These are phyloP conservation scores for Amyelois transitella DNA, from an alignment of 1,140 invertebrate genomes.

Conservation along the genomic window DNA sequence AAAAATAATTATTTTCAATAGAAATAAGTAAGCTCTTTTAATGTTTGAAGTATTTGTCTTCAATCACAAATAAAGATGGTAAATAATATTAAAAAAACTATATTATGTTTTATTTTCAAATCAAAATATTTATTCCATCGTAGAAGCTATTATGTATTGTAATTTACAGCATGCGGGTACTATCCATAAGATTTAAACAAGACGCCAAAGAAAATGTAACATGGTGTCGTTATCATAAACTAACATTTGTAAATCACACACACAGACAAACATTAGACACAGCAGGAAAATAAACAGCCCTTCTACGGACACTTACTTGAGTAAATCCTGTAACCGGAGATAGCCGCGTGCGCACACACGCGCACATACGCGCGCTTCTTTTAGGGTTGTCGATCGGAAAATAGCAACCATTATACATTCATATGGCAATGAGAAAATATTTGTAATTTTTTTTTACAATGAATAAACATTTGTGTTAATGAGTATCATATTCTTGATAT, in stretches of 20 bases:
- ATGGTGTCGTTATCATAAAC: slow-evolving; percentile 26
- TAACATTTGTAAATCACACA: slow-evolving; percentile 37
- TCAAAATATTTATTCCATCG: too few species aligned
- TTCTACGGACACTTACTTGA: slow-evolving; percentile 33
- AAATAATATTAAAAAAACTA: not conserved
- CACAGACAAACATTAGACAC: slow-evolving; percentile 23
- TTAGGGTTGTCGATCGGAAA: slow-evolving; percentile 5
- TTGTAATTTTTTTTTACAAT: too few species aligned
- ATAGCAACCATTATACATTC: not conserved
- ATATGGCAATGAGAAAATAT: too few species aligned
- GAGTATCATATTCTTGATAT: too few species aligned
- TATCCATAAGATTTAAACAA: slow-evolving; percentile 16
- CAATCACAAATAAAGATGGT: not conserved
- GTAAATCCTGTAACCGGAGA: slow-evolving; percentile 33
- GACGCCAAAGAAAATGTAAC: slow-evolving; percentile 17
- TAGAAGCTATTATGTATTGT: slow-evolving; percentile 2
- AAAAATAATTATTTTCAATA: too few species aligned
- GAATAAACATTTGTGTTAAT: too few species aligned
- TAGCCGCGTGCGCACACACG: slow-evolving; percentile 17
- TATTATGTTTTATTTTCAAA: not conserved
- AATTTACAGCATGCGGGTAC: slow-evolving; percentile 16
- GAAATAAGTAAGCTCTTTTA: too few species aligned
- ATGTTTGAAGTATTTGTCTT: too few species aligned
- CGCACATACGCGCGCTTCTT: slow-evolving; percentile 14
- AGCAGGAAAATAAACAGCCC: slow-evolving; percentile 36